Evolutionary conservation across 2,113 vertebrate species (phyloP).

Genomic region (Otocyon megalotis): DNA sequence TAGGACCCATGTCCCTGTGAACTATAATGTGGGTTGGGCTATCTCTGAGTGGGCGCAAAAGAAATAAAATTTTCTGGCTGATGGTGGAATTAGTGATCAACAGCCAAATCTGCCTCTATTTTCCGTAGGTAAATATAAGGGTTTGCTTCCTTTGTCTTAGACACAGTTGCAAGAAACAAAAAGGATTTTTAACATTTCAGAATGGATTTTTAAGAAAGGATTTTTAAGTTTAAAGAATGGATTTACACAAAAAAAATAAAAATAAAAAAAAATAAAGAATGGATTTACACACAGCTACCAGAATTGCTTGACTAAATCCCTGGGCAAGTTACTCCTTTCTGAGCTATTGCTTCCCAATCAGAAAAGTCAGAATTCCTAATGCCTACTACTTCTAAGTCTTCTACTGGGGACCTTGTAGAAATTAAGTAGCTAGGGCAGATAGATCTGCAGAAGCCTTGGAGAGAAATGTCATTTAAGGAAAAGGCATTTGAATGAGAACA

Average conservation of each 20-base stretch:
- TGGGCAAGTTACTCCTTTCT: neutral
- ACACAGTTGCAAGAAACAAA: neutral
- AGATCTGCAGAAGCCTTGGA: constrained; percentile 33
- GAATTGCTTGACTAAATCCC: neutral
- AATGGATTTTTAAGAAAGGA: neutral
- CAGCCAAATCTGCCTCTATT: neutral
- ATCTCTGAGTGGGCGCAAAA: neutral
- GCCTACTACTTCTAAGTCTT: neutral
- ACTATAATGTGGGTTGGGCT: neutral
- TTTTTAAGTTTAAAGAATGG: constrained; percentile 55
- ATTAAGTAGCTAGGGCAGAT: neutral
- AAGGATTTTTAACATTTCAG: constrained; percentile 27
- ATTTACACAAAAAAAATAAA: too few species aligned
- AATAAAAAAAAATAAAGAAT: too few species aligned
- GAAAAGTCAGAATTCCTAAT: neutral
- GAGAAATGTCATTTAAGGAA: constrained; percentile 69
- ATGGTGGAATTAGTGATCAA: neutral
- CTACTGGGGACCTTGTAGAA: neutral
- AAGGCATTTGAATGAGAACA: constrained; percentile 73
- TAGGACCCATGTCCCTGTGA: neutral
- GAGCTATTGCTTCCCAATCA: neutral
- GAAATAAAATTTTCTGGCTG: neutral
- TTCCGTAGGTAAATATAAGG: neutral
- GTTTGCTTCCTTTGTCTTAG: constrained; percentile 46
- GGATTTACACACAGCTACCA: neutral